Conservation (phyloP, 2,888 invertebrate genomes). For the Stenolophus ochropezus region DNA sequence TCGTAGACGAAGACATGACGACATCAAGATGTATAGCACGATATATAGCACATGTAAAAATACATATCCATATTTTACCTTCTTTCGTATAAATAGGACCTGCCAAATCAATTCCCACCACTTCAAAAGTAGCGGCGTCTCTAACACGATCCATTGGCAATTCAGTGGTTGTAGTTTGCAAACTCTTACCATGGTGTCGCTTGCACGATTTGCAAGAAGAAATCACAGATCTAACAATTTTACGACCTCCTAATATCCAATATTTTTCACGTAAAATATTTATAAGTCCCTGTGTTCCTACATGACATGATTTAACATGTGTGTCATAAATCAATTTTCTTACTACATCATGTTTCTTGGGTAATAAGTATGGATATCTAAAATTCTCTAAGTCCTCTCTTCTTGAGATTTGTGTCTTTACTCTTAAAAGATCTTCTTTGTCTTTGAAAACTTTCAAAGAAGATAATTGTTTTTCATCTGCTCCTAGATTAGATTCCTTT, state of each 20-base stretch:
- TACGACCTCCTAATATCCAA: neutral
- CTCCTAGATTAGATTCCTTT: neutral
- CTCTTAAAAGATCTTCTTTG: neutral
- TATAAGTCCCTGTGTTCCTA: neutral
- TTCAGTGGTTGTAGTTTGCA: neutral
- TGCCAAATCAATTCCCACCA: neutral
- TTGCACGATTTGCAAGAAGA: neutral
- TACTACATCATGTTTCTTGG: neutral
- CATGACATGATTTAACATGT: neutral
- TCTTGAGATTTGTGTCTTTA: neutral
- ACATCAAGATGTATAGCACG: neutral
- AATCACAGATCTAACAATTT: neutral
- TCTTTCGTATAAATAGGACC: neutral
- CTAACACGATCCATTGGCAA: neutral
- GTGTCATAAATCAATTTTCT: neutral
- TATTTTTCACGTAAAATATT: neutral
- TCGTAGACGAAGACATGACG: conserved; percentile 65
- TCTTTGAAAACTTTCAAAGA: neutral
- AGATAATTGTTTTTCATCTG: neutral
- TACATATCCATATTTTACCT: neutral
- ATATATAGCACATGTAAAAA: neutral
- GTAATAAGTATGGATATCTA: no score
- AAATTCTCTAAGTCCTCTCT: neutral
- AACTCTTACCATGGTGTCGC: neutral
- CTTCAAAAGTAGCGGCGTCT: conserved; percentile 6